These are phyloP conservation scores for Cliona cf. orientalis DNA, from an alignment of 37 sponge, comb jelly and placozoan species.

Conservation along the genomic window DNA sequence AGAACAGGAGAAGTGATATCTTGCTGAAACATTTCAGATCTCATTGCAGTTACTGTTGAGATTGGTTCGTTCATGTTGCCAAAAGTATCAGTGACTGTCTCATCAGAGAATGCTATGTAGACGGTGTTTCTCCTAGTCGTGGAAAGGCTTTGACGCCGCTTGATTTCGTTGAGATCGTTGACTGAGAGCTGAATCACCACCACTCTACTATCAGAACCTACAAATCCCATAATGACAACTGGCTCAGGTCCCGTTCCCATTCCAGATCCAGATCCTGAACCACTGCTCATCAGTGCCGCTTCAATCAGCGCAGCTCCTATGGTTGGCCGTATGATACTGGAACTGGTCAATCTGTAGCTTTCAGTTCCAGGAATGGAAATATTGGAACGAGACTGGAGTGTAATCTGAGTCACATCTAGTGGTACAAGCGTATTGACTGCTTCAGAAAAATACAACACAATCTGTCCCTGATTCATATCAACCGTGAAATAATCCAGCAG, in stretches of 20 bases:
- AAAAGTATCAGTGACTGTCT: slow-evolving; percentile 61
- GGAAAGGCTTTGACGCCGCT: slow-evolving; percentile 56
- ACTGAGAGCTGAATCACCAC: slow-evolving; percentile 68
- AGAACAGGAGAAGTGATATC: slow-evolving; percentile 67
- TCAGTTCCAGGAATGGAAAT: slow-evolving; percentile 23
- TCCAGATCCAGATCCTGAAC: slow-evolving; percentile 12
- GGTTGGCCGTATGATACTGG: slow-evolving; percentile 45
- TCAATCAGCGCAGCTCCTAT: slow-evolving; percentile 37
- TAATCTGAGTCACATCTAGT: slow-evolving; percentile 74
- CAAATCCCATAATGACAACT: slow-evolving; percentile 16
- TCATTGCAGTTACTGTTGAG: slow-evolving; percentile 28
- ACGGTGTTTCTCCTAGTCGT: slow-evolving; percentile 57
- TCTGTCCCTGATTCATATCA: slow-evolving; percentile 67
- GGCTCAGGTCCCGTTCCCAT: slow-evolving; percentile 18
- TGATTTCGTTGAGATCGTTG: slow-evolving; percentile 86
- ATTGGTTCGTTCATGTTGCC: slow-evolving; percentile 65
- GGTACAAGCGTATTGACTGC: slow-evolving; percentile 50
- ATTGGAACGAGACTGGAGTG: slow-evolving; percentile 69
- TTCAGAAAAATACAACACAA: slow-evolving; percentile 80
- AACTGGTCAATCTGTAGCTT: slow-evolving; percentile 55
- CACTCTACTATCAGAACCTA: slow-evolving; percentile 59
- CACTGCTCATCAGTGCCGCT: slow-evolving; percentile 20
- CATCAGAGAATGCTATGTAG: slow-evolving; percentile 45
- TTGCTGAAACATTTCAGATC: slow-evolving; percentile 20
- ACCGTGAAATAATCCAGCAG: slow-evolving; percentile 61